A percentile compares a stretch with the other conserved stretches of the same genome.
phyloP scores from a whole-genome alignment of 1,140 invertebrate genomes.

The Danaus plexippus region DNA sequence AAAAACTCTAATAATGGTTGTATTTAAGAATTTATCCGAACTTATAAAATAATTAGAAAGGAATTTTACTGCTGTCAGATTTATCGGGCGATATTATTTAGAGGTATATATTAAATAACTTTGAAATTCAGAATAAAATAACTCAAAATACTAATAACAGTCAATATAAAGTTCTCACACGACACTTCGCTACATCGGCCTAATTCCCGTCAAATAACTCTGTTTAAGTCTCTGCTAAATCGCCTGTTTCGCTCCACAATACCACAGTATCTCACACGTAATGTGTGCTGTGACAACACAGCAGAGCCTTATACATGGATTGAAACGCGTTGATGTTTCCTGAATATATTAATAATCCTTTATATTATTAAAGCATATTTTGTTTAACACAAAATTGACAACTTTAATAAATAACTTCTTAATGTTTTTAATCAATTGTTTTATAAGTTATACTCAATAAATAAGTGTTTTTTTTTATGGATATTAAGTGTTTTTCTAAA shows the following conservation, averaged over 20 bases:
- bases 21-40: too few species aligned
- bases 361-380: conserved; percentile 1
- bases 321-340: conserved; percentile 34
- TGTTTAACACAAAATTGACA: neutral
- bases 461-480: too few species aligned
- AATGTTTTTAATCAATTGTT: too few species aligned
- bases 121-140: neutral
- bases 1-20: too few species aligned
- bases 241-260: conserved; percentile 52
- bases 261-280: conserved; percentile 58
- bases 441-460: too few species aligned
- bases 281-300: conserved; percentile 58
- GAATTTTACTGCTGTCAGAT: neutral
- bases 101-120: too few species aligned
- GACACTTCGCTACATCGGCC: conserved; percentile 32
- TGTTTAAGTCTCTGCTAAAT: conserved; percentile 51
- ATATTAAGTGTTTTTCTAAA: too few species aligned
- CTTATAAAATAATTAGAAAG: neutral
- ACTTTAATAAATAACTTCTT: too few species aligned
- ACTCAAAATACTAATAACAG: conserved; percentile 6
- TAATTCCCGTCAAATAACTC: conserved; percentile 62
- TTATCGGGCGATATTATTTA: too few species aligned
- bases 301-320: conserved; percentile 23
- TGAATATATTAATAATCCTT: neutral
- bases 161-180: conserved; percentile 10